Evolutionary conservation across 2,797 vertebrate genomes (phyloP).

Genomic region (Yasuhikotakia modesta): DNA sequence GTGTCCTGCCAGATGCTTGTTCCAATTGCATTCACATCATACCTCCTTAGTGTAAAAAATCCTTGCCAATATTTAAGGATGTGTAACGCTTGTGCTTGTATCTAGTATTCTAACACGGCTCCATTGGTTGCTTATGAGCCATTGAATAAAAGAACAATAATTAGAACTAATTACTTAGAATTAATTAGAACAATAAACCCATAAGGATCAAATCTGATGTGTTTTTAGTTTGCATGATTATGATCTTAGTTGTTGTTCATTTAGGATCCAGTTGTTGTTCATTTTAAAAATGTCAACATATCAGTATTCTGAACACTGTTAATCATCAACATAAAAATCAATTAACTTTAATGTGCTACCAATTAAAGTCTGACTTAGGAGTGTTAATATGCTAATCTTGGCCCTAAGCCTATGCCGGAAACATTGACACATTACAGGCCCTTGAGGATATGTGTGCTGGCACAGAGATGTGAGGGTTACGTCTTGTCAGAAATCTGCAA

Average conservation of each 20-base stretch:
- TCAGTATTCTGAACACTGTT: constrained; percentile 78
- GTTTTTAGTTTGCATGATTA: constrained; percentile 81
- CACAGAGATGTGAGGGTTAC: constrained; percentile 16
- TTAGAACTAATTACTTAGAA: no score
- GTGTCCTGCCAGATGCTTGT: constrained; percentile 26
- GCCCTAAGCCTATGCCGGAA: constrained; percentile 46
- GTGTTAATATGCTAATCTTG: constrained; percentile 68
- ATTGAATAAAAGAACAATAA: constrained; percentile 5
- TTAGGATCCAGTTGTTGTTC: constrained; percentile 75
- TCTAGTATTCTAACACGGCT: not conserved
- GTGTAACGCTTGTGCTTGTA: constrained; percentile 22
- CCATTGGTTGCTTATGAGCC: constrained; percentile 3
- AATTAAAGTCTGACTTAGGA: constrained; percentile 78
- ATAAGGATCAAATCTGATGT: constrained; percentile 77
- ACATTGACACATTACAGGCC: constrained; percentile 43
- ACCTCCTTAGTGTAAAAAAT: constrained; percentile 21
- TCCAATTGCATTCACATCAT: constrained; percentile 35
- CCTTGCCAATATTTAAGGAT: constrained; percentile 11
- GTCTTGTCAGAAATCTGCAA: constrained; percentile 27
- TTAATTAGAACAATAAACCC: constrained; percentile 74
- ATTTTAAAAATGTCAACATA: constrained; percentile 82
- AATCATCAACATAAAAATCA: constrained; percentile 76
- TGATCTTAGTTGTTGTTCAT: constrained; percentile 75
- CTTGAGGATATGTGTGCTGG: constrained; percentile 12
- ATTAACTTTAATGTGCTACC: constrained; percentile 79